These are phyloP conservation scores for Pelosia muscerda DNA, from an alignment of 2,888 invertebrate species.

Conservation along the genomic window DNA sequence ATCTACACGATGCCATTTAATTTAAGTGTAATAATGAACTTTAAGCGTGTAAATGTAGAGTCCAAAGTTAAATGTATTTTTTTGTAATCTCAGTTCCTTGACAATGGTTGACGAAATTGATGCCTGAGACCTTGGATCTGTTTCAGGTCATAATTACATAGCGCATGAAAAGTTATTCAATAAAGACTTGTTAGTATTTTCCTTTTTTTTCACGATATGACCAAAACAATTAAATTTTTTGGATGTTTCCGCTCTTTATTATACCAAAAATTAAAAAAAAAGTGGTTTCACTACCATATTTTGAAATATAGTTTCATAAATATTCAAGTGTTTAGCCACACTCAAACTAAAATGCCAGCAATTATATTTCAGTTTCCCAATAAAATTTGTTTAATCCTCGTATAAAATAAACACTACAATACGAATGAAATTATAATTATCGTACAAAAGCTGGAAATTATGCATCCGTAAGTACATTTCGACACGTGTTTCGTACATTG, in stretches of 20 bases:
- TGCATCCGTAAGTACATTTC: slow-evolving; percentile 29
- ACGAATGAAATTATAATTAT: slow-evolving; percentile 19
- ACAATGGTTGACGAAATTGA: too few species aligned
- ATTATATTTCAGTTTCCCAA: slow-evolving; percentile 11
- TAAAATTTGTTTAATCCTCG: neutral
- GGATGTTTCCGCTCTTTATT: neutral
- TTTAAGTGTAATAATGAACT: too few species aligned
- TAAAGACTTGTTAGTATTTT: neutral
- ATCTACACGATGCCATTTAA: too few species aligned
- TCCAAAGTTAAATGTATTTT: too few species aligned
- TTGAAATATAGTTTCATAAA: neutral
- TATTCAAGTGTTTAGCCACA: neutral
- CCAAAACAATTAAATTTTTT: neutral
- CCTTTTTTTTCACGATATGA: neutral
- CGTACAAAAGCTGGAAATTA: slow-evolving; percentile 33
- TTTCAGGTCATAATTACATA: neutral
- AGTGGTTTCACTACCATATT: neutral
- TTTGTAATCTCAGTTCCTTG: too few species aligned
- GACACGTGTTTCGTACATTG: slow-evolving; percentile 35
- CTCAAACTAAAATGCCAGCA: neutral
- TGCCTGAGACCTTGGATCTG: too few species aligned
- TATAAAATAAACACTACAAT: slow-evolving; percentile 8
- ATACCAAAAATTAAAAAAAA: neutral
- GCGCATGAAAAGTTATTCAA: neutral
- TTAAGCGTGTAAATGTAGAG: too few species aligned